phyloP scores from a whole-genome alignment of 2,888 invertebrate genomes.

The Sinelater perroti region DNA sequence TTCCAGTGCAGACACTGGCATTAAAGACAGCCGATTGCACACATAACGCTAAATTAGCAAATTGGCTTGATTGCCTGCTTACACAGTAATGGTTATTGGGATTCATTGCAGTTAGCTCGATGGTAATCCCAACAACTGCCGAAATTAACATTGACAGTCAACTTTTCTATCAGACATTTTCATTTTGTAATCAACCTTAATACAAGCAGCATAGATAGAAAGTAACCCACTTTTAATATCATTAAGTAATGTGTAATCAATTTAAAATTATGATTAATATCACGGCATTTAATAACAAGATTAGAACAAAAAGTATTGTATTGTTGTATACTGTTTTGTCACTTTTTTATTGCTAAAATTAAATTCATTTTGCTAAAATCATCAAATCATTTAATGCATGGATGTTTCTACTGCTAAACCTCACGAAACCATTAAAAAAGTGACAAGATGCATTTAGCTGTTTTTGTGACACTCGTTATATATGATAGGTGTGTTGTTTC shows the following conservation, averaged over 20 bases:
- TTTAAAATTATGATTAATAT: constrained; percentile 14
- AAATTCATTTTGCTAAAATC: constrained; percentile 1
- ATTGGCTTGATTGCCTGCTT: constrained; percentile 44
- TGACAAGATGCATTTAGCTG: constrained; percentile 30
- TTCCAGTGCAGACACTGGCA: constrained; percentile 55
- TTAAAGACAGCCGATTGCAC: constrained; percentile 53
- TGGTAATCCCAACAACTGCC: constrained; percentile 26
- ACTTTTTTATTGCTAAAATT: constrained; percentile 9
- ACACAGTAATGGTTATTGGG: constrained; percentile 34
- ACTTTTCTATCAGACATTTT: constrained; percentile 38
- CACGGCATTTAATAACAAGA: not conserved
- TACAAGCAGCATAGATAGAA: constrained; percentile 22
- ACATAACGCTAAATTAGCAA: constrained; percentile 49
- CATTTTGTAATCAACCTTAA: constrained; percentile 12
- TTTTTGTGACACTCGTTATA: constrained; percentile 44
- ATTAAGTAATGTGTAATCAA: constrained; percentile 18
- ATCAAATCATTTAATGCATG: constrained; percentile 5
- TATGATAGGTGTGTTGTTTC: constrained; percentile 36
- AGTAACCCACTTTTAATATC: constrained; percentile 34
- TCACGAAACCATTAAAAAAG: constrained; percentile 4
- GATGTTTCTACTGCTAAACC: not conserved
- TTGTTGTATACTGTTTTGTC: constrained; percentile 26
- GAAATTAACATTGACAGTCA: constrained; percentile 28
- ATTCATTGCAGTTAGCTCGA: constrained; percentile 5
- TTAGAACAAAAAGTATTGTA: constrained; percentile 7